Conservation (phyloP, 2,113 vertebrate genomes). For the Petrocephalus zakoni region DNA sequence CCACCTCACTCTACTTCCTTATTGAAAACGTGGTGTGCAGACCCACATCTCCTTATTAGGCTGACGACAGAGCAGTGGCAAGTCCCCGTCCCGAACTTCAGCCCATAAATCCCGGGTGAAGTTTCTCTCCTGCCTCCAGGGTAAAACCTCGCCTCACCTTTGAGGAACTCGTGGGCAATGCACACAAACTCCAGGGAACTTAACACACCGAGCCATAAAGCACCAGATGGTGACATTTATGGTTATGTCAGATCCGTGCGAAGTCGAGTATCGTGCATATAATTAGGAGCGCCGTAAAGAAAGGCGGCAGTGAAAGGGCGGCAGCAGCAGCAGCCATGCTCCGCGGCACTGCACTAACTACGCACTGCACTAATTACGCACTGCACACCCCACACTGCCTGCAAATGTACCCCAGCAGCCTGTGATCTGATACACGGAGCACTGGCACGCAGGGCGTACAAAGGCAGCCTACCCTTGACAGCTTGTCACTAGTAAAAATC, state of each 20-base stretch:
- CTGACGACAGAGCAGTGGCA: conserved; percentile 23
- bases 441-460: not conserved
- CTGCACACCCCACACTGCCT: not conserved
- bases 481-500: not conserved
- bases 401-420: not conserved
- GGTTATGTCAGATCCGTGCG: conserved; percentile 30
- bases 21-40: not conserved
- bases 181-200: conserved; percentile 26
- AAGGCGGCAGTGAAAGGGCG: too few relatives aligned
- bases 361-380: not conserved
- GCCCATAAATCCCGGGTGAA: too few relatives aligned
- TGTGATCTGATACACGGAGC: not conserved
- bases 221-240: conserved; percentile 25
- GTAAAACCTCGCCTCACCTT: conserved; percentile 38
- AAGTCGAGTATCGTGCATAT: conserved; percentile 37
- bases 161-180: conserved; percentile 11
- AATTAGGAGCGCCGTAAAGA: conserved; percentile 20
- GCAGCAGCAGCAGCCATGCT: too few relatives aligned
- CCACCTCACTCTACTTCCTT: not conserved
- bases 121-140: conserved; percentile 30
- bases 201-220: conserved; percentile 35
- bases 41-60: conserved; percentile 7
- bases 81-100: conserved; percentile 25
- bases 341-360: not conserved
- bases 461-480: not conserved